Evolutionary conservation across 2,113 vertebrate species (phyloP).

Genomic region (Macrotis lagotis): DNA sequence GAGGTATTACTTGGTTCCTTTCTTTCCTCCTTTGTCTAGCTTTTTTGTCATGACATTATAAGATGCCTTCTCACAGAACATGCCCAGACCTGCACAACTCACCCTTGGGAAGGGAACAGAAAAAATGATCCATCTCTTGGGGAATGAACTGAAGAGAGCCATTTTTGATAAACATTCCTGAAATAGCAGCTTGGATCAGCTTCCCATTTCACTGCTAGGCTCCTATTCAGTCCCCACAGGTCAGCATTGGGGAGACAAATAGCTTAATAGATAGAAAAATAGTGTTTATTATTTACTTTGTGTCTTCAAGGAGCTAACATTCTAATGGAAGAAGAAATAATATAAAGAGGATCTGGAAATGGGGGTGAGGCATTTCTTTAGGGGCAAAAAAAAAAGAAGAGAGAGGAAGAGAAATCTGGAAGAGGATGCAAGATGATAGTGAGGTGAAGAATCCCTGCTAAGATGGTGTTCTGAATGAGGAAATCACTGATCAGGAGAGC

Average conservation of each 20-base stretch:
- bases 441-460: not conserved
- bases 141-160: not conserved
- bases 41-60: not conserved
- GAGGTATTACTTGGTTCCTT: not conserved
- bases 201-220: not conserved
- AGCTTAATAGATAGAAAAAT: not conserved
- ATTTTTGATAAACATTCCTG: slow-evolving; percentile 17
- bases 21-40: not conserved
- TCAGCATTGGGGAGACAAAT: not conserved
- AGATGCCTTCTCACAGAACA: not conserved
- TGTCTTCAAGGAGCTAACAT: not conserved
- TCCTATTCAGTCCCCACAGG: not conserved
- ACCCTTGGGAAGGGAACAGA: slow-evolving; percentile 23
- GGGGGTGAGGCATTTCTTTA: not conserved
- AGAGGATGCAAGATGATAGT: not conserved
- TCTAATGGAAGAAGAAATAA: not conserved
- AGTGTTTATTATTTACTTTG: not conserved
- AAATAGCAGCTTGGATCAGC: slow-evolving; percentile 22
- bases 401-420: not conserved
- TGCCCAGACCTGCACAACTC: slow-evolving; percentile 1
- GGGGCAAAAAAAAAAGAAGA: not conserved
- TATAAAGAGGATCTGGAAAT: not conserved
- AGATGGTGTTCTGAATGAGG: not conserved
- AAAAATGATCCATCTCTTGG: not conserved
- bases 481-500: not conserved